A percentile compares a stretch with the other conserved stretches of the same genome.
Evolutionary conservation across 2,888 invertebrate species (phyloP).

Genomic region (Germaria angustata): DNA sequence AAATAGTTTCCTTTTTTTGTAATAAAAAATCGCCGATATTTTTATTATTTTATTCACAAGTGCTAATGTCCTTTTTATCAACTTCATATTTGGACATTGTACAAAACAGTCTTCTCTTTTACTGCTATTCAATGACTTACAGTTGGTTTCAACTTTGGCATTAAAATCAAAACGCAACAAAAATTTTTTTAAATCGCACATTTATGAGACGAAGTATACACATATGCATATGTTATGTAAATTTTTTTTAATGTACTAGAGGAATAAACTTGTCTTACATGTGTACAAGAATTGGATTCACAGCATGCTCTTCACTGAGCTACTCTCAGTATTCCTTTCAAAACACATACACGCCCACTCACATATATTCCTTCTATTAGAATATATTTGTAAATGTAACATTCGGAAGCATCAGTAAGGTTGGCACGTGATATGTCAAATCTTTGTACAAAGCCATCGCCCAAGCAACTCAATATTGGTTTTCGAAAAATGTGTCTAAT

Average conservation of each 20-base stretch:
- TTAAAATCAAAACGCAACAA: neutral
- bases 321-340: neutral
- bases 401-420: slow-evolving; percentile 28
- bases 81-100: neutral
- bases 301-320: slow-evolving; percentile 13
- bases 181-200: neutral
- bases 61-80: no score
- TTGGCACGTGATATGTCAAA: slow-evolving; percentile 58
- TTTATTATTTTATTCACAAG: no score
- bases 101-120: neutral
- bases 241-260: no score
- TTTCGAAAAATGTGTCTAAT: slow-evolving; percentile 35
- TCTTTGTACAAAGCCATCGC: slow-evolving; percentile 9
- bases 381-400: neutral
- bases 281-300: neutral
- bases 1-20: no score
- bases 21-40: no score
- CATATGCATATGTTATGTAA: no score
- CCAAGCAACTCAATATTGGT: slow-evolving; percentile 48
- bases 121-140: neutral
- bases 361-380: no score
- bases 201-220: neutral
- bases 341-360: neutral
- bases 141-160: neutral
- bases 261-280: neutral